Conservation (phyloP, 1,140 invertebrate genomes). For the Teleopsis dalmanni region DNA sequence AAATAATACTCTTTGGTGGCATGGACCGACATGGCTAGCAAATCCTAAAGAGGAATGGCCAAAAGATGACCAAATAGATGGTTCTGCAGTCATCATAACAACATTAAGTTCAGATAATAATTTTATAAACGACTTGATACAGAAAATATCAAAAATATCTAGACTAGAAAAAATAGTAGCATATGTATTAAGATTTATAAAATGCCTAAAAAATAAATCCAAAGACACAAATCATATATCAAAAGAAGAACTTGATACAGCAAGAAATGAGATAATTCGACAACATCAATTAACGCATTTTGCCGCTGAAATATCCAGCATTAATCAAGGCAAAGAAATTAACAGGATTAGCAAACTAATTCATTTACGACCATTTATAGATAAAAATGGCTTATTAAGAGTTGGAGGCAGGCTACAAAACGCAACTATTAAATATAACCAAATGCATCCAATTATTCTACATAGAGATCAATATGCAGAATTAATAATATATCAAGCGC, state of each 20-base stretch:
- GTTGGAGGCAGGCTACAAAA: slow-evolving; percentile 22
- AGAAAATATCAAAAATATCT: not conserved
- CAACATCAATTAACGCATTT: not conserved
- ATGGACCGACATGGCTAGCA: slow-evolving; percentile 4
- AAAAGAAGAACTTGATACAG: not conserved
- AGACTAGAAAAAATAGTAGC: not conserved
- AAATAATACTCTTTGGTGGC: slow-evolving; percentile 3
- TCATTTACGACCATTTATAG: slow-evolving; percentile 17
- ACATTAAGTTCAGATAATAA: too few relatives aligned
- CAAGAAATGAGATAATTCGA: not conserved
- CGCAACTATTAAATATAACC: slow-evolving; percentile 8
- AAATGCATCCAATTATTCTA: not conserved
- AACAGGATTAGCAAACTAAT: not conserved
- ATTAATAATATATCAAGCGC: not conserved
- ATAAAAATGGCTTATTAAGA: slow-evolving; percentile 16
- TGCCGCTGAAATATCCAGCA: not conserved
- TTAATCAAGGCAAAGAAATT: not conserved
- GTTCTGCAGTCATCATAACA: too few relatives aligned
- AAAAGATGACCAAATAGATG: too few relatives aligned
- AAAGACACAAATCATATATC: not conserved
- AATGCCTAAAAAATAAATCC: not conserved
- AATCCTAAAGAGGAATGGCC: too few relatives aligned
- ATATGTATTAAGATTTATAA: not conserved
- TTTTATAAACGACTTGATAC: too few relatives aligned
- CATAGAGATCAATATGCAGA: not conserved